Conservation (phyloP, 2,113 vertebrate species). For the Atlantisia rogersi region DNA sequence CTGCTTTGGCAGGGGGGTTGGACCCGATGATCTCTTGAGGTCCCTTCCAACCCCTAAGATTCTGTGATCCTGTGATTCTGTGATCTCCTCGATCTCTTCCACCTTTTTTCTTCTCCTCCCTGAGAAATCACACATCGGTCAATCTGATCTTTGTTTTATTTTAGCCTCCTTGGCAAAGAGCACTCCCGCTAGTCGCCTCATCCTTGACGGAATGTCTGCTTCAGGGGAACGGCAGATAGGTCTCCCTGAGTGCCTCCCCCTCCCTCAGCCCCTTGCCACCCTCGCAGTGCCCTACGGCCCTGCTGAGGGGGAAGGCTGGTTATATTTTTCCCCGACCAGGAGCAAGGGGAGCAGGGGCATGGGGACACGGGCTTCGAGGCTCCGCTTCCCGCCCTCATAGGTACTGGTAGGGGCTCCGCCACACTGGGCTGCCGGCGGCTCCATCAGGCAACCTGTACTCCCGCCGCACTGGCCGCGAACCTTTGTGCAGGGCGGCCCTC, state of each 20-base stretch:
- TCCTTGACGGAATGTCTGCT: background rate
- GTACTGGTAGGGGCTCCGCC: fast-evolving
- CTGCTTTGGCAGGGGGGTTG: too few species aligned
- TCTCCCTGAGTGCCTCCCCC: background rate
- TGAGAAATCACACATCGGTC: background rate
- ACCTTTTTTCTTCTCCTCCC: fast-evolving
- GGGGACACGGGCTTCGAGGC: fast-evolving
- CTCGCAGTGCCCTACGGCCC: fast-evolving
- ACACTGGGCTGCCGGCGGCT: fast-evolving
- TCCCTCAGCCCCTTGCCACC: background rate
- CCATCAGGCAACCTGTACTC: fast-evolving
- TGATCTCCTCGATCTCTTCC: background rate
- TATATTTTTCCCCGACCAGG: too few species aligned
- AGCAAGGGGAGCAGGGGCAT: fast-evolving
- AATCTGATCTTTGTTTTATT: background rate
- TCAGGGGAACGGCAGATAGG: fast-evolving
- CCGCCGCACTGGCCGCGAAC: background rate
- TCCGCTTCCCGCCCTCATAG: fast-evolving
- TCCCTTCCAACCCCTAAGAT: too few species aligned
- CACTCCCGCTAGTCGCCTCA: background rate
- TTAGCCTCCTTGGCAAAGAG: background rate
- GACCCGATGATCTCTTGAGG: too few species aligned
- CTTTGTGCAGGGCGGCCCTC: fast-evolving
- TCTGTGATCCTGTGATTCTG: too few species aligned
- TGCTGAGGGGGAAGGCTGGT: too few species aligned